Base-by-base conservation (phyloP, 2,888 invertebrate species). In the Coenonympha arcania region DNA sequence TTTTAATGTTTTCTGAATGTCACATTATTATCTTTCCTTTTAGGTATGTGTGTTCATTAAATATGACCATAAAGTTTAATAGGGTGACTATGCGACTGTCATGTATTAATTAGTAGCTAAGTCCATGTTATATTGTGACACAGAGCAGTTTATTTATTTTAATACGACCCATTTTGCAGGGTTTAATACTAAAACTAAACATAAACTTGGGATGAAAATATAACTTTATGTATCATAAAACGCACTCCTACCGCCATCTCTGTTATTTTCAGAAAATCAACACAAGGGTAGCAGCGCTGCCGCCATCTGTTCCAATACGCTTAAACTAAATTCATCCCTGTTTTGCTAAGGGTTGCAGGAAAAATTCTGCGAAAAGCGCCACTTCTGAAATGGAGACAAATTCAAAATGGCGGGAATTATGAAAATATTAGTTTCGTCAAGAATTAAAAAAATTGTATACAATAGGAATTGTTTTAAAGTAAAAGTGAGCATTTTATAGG, bases 281-380 rank as follows among this genome's bases (percentile, higher is more conserved):
- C 45, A 26, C n/a, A 42, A 26, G 34, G 11, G 48, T 24, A 20
- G 26, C 9, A 30, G 33, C 2, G 1, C 4, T 37, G 47, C 54
- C 79, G 81, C 79, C 85, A 84, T 81, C 85, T 85, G 48, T 67
- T 22, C 8, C 28, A 40, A 31, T 4, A 4, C 33, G 44, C 30
- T 18, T 5, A 66, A 69, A 84, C 70, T 69, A 65, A 57, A 64
- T 69, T 67, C 80, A 81, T 65, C 85, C 84, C 85, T 64, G 64
- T 55, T 43, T 56, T 26, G 59, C 72, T 73, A 78, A 64, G 84
- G 85, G 84, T 85, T 85, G 83, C 79, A 56, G 76, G 71, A 69
- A 66, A 73, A 76, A 76, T 75, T 74, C 77, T 76, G 81, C 81
- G 51, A 76, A 69, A 66, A 58, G 82, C 83, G 84, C 82, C 76